phyloP scores from a whole-genome alignment of 2,888 invertebrate genomes.

The Onthophagus sagittarius region DNA sequence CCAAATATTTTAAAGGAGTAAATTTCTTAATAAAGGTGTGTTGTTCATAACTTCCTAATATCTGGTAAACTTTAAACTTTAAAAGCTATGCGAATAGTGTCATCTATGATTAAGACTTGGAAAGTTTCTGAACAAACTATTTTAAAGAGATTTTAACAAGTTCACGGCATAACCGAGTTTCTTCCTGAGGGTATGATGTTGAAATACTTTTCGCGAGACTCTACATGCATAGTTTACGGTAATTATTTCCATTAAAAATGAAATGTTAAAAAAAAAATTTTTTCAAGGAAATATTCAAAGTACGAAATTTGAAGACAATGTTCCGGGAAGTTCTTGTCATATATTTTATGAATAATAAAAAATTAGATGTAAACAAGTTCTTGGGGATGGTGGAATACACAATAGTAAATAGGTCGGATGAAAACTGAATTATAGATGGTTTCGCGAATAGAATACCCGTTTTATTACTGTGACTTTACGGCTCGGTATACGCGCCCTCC shows the following conservation, averaged over 20 bases:
- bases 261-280: no score
- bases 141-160: not conserved
- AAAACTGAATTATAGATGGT: not conserved
- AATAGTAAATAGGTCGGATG: not conserved
- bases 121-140: not conserved
- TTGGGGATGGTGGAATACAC: not conserved
- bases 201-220: not conserved
- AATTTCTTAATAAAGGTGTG: no score
- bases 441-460: not conserved
- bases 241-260: not conserved
- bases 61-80: no score
- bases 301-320: not conserved
- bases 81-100: not conserved
- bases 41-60: no score
- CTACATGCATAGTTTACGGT: not conserved
- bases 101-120: not conserved
- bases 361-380: not conserved
- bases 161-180: not conserved
- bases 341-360: not conserved
- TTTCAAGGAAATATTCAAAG: no score
- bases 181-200: not conserved
- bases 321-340: not conserved
- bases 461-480: not conserved
- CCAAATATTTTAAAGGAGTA: no score
- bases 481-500: not conserved